Base-by-base conservation (phyloP, 2,888 invertebrate species). In the Agrotis clavis region DNA sequence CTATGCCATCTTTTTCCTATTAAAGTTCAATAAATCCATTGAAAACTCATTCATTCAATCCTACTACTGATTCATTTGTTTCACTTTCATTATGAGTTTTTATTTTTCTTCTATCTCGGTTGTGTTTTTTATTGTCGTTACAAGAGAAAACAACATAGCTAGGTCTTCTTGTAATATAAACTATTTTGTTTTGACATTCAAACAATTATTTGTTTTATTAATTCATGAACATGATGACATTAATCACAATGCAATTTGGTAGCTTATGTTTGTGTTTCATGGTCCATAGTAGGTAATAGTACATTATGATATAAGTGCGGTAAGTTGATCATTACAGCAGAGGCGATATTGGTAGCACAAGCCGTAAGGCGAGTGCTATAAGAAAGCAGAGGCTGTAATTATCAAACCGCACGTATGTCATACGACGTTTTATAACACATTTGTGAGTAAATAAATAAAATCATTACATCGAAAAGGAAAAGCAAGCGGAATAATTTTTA, bases 121-220 rank as follows among this genome's bases (percentile, higher is more conserved):
- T 62, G 61, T 79, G 68, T 63, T 51, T 80, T 63, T 51, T 80
- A 74, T 78, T 74, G 47, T 62, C 62, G 62, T 65, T 65, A 50
- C 30, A 19, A 60, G 45, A 73, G n/a, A 45, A 70, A 30, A 72
- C 25, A 51, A 59, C 2, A 19, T 19, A 4, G 0, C 18, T 25
- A 14, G 4, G 21, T 41, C n/a, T 71, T 41, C n/a, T 71, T 70
- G 41, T 71, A 30, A 48, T 30, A 41, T 30, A 60, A 51, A 60
- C 19, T 19, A 50, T 14, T 73, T 73, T 71, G 50, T 71, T 61
- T 51, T 51, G 18, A 30, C 41, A 59, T 72, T 59, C 4, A n/a
- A 25, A 16, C 11, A 25, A 45, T 25, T 21, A 56, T 14, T 45
- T 16, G 11, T 61, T 61, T 1, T 48, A 41, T 50, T 25, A n/a